Evolutionary conservation across 2,797 vertebrate genomes (phyloP), one percentile per base, ranked within the genome.

Genomic region (Pipistrellus pipistrellus): DNA sequence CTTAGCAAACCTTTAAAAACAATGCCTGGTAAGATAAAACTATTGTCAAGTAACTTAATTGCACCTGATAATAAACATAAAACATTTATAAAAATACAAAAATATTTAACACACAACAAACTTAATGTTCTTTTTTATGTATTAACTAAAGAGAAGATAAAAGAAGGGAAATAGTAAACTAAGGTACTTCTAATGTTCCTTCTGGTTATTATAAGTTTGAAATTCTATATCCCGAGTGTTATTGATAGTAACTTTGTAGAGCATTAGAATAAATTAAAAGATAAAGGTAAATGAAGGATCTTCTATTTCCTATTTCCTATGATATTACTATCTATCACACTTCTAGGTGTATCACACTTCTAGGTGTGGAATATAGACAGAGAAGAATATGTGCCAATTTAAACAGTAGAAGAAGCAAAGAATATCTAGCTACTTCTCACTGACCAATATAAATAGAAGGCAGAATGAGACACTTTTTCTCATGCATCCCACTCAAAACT

Each of bases 1-100:
- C 13, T 86, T 84, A 75, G 20, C 6, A 94, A 55, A 73, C 35
- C 14, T 57, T n/a, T 18, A 77, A 75, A 94, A 93, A n/a, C 17
- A 94, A 73, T 38, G 30, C 18, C 8, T 14, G 8, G 64, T 83
- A 64, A n/a, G 25, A 92, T 23, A 9, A 55, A 57, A 87, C 7
- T 21, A 62, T 62, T 66, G 66, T 38, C 12, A 83, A 48, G 44
- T 4, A 90, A 84, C 62, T 55, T 57, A 90, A 73, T 48, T 64
- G 1, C 44, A 87, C 27, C 46, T 77, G 55, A 95, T 44, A 78
- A 66, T 3, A 41, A 55, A 4, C 35, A 66, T 10, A 46, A 89
- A 77, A 86, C n/a, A 90, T 82, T 57, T 69, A 84, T 57, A 75
- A 32, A 20, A 62, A 75, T 35, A 62, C 15, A 64, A 69, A 89